A percentile compares a stretch with the other conserved stretches of the same genome.
phyloP scores from a whole-genome alignment of 2,888 invertebrate genomes.

The Eulithis testata region DNA sequence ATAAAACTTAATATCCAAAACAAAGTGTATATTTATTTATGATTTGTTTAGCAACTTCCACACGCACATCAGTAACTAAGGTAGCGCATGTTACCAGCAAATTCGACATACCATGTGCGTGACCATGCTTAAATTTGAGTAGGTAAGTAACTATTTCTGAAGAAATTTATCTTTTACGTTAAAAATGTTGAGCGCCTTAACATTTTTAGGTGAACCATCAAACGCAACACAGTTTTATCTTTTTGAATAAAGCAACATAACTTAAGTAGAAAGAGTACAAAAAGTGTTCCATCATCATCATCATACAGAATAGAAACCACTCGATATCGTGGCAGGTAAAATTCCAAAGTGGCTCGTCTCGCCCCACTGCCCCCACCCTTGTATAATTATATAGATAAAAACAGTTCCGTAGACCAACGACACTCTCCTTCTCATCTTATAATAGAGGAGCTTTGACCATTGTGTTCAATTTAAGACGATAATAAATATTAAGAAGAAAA shows the following conservation, averaged over 20 bases:
- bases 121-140: background rate
- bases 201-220: no score
- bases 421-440: constrained; percentile 51
- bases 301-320: constrained; percentile 43
- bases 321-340: constrained; percentile 56
- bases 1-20: no score
- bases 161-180: background rate
- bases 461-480: constrained; percentile 32
- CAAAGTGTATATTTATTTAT: no score
- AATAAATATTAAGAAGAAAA: no score
- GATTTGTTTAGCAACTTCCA: background rate
- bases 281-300: constrained; percentile 13
- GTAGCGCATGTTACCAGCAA: background rate
- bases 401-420: constrained; percentile 55
- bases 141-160: background rate
- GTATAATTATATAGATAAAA: constrained; percentile 64
- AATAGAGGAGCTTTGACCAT: constrained; percentile 50
- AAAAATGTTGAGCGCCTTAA: background rate
- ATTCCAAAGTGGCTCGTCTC: constrained; percentile 55
- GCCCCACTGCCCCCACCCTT: constrained; percentile 41
- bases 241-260: no score
- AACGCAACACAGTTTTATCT: no score
- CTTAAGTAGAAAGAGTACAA: background rate
- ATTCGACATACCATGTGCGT: background rate
- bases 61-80: background rate